Base-by-base conservation (phyloP, 1,140 invertebrate species). In the Diprion similis region DNA sequence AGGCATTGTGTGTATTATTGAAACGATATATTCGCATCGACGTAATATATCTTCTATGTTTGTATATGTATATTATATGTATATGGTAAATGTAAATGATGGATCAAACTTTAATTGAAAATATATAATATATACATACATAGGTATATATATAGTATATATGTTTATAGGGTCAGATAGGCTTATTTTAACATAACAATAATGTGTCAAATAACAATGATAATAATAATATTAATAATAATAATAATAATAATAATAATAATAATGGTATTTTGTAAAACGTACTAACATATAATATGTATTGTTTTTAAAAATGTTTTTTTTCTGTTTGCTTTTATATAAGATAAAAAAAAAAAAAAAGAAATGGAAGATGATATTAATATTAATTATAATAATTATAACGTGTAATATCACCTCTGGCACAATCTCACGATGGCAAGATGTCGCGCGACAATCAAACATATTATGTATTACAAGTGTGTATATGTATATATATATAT, bases 351-450 rank as follows among this genome's bases (percentile, higher is more conserved):
- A 0, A 59, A 59, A 8, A 59, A 59, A 59, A 59, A 59, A 59
- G 0, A 59, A 59, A 59, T 6, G n/a, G 0, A 59, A 59, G n/a
- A 15, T 59, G 51, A 59, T 59, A 59, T 37, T 37, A 37, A 37
- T 37, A 37, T 37, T 37, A 37, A 37, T 37, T 37, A 87, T 88
- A 85, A 87, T 87, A 84, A 37, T 37, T 37, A 87, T 87, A 86
- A 87, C 87, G 51, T 17, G 87, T 87, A 88, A 88, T 88, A 88
- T 88, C 87, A 88, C 87, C 86, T 88, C 87, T 88, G 86, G 85
- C 85, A 87, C 86, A 88, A 88, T 88, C 86, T 88, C 87, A 87
- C 85, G 85, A 87, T 88, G 87, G 86, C 87, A 88, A 88, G 86
- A 87, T 80, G 86, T 88, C 82, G 85, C 82, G 85, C 85, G 85